phyloP scores from a whole-genome alignment of 2,888 invertebrate species.

The Margaritifera margaritifera region DNA sequence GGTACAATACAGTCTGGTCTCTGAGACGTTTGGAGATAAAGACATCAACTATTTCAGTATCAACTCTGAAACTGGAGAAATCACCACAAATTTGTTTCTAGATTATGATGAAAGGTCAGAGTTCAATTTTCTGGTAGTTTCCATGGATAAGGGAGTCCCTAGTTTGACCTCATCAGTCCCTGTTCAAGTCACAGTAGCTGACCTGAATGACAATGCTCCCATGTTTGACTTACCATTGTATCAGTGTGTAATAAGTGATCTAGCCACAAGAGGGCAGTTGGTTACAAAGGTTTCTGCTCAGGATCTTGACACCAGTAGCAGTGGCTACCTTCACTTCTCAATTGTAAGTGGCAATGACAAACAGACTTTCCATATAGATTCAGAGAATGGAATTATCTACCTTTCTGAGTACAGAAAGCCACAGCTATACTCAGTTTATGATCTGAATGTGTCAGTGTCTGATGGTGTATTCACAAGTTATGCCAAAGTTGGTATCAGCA shows the following conservation, averaged over 20 bases:
- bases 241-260: slow-evolving; percentile 84
- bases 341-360: slow-evolving; percentile 86
- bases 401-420: slow-evolving; percentile 85
- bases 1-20: slow-evolving; percentile 81
- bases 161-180: slow-evolving; percentile 86
- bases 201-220: slow-evolving; percentile 93
- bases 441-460: slow-evolving; percentile 93
- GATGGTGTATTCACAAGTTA: slow-evolving; percentile 96
- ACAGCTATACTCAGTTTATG: slow-evolving; percentile 79
- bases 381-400: slow-evolving; percentile 77
- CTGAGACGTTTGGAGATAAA: slow-evolving; percentile 51
- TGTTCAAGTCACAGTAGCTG: slow-evolving; percentile 87
- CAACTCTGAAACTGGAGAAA: slow-evolving; percentile 83
- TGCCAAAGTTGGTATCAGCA: slow-evolving; percentile 75
- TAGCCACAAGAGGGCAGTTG: slow-evolving; percentile 89
- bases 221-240: slow-evolving; percentile 76
- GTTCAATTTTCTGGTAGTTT: slow-evolving; percentile 86
- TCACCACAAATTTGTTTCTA: slow-evolving; percentile 78
- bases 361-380: slow-evolving; percentile 68
- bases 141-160: slow-evolving; percentile 89
- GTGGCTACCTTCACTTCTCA: slow-evolving; percentile 83
- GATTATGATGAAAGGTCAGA: slow-evolving; percentile 73
- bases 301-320: slow-evolving; percentile 89
- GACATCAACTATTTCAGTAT: slow-evolving; percentile 83
- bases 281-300: slow-evolving; percentile 90